Percentiles rank a stretch among this genome's conserved stretches.
These are phyloP conservation scores for Nansenia antarctica DNA, from an alignment of 2,113 vertebrate species.

Conservation along the genomic window DNA sequence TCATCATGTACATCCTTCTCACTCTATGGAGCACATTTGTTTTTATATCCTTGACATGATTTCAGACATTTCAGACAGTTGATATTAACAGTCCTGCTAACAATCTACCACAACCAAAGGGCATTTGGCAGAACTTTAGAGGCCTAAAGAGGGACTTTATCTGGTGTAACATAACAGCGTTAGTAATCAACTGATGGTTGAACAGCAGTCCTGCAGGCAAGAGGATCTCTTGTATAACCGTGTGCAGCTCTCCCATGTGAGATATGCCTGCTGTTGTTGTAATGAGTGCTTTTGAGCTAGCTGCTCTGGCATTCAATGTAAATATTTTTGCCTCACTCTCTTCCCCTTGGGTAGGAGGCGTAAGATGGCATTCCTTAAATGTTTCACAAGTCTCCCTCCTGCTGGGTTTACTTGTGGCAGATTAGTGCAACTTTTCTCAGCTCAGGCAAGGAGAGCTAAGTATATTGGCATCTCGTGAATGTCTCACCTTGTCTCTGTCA, in stretches of 20 bases:
- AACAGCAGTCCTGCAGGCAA: too few species aligned
- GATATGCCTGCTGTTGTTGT: not conserved
- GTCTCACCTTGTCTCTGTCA: slow-evolving; percentile 31
- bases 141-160: too few species aligned
- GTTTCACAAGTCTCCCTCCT: slow-evolving; percentile 51
- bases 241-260: not conserved
- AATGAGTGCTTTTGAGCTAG: not conserved
- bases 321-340: slow-evolving; percentile 52
- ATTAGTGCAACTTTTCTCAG: slow-evolving; percentile 62
- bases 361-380: slow-evolving; percentile 64
- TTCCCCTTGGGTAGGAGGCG: slow-evolving; percentile 34
- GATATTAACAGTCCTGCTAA: too few species aligned
- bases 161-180: too few species aligned
- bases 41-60: too few species aligned
- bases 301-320: slow-evolving; percentile 48
- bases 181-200: too few species aligned
- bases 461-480: slow-evolving; percentile 35
- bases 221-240: not conserved
- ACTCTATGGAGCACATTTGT: too few species aligned
- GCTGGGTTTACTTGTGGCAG: slow-evolving; percentile 59
- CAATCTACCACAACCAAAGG: too few species aligned
- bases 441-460: slow-evolving; percentile 31
- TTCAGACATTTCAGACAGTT: too few species aligned
- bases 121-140: too few species aligned
- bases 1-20: too few species aligned